Conservation (phyloP, 1,140 invertebrate genomes). For the Bombus sylvicola region DNA sequence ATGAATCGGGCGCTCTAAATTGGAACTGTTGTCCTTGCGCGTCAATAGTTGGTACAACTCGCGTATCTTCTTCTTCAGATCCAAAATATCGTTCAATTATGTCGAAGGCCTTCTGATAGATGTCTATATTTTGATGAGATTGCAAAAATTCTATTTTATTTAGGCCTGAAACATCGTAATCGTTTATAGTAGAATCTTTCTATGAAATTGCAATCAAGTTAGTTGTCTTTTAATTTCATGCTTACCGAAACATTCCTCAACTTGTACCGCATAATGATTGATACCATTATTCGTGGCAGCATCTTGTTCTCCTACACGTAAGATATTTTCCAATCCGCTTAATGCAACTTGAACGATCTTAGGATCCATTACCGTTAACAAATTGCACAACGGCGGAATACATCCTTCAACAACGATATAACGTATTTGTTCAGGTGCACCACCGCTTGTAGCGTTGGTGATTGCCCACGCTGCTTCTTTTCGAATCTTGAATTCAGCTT, state of each 20-base stretch:
- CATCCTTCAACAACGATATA: conserved; percentile 89
- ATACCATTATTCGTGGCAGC: conserved; percentile 86
- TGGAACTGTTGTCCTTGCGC: conserved; percentile 90
- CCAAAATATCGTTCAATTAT: conserved; percentile 98
- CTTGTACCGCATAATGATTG: conserved; percentile 95
- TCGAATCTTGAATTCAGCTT: conserved; percentile 97
- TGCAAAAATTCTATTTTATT: conserved; percentile 99
- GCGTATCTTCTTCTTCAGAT: conserved; percentile 94
- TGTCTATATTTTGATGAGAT: conserved; percentile 97
- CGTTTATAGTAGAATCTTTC: background rate
- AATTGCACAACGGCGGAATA: conserved; percentile 96
- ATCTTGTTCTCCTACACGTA: conserved; percentile 95
- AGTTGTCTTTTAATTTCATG: background rate
- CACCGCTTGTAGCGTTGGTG: conserved; percentile 98
- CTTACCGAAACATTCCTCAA: conserved; percentile 98
- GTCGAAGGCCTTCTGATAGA: conserved; percentile 98
- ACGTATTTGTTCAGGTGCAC: conserved; percentile 95
- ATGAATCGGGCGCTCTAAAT: conserved; percentile 88
- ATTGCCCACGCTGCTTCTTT: conserved; percentile 99
- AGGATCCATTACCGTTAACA: conserved; percentile 95
- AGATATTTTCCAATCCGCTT: conserved; percentile 97
- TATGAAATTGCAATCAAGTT: background rate
- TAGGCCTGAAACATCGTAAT: conserved; percentile 86
- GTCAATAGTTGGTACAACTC: conserved; percentile 91
- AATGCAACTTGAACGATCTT: conserved; percentile 99